Evolutionary conservation across 37 sponge, comb jelly and placozoan species (phyloP).

Genomic region (Ianthella basta): DNA sequence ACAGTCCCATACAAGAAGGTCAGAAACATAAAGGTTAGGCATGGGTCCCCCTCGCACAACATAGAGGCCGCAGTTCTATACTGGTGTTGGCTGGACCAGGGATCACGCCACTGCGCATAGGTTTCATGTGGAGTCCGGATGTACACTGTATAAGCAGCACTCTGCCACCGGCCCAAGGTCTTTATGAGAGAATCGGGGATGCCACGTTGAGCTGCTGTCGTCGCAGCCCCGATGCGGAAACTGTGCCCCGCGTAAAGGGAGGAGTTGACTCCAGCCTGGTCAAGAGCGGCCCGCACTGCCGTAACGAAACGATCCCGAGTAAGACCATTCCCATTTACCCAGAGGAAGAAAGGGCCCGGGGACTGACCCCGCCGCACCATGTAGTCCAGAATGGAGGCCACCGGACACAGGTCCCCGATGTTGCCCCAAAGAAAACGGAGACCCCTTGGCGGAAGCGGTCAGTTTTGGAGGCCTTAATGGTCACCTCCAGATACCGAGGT

Average conservation of each 20-base stretch:
- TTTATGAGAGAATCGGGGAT: constrained; percentile 5
- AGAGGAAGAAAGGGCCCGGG: not conserved
- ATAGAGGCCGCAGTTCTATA: too few species aligned
- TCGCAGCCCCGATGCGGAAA: constrained; percentile 20
- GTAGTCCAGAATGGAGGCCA: not conserved
- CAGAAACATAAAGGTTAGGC: too few species aligned
- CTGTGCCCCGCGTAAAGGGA: constrained; percentile 6
- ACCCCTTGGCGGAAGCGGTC: not conserved
- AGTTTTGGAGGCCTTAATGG: constrained; percentile 1
- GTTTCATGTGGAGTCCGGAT: not conserved
- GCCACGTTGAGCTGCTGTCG: not conserved
- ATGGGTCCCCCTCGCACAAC: too few species aligned
- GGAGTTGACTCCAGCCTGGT: not conserved
- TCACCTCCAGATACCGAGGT: not conserved
- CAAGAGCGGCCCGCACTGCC: not conserved
- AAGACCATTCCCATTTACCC: not conserved
- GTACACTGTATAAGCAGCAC: not conserved
- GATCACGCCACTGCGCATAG: not conserved
- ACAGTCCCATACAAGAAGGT: too few species aligned
- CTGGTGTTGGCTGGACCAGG: not conserved
- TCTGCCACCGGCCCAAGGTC: constrained; percentile 18
- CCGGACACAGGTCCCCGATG: not conserved
- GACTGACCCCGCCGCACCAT: not conserved
- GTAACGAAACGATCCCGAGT: not conserved
- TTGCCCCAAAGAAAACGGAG: not conserved